phyloP scores from a whole-genome alignment of 2,113 vertebrate genomes.

The Hyaena hyaena region DNA sequence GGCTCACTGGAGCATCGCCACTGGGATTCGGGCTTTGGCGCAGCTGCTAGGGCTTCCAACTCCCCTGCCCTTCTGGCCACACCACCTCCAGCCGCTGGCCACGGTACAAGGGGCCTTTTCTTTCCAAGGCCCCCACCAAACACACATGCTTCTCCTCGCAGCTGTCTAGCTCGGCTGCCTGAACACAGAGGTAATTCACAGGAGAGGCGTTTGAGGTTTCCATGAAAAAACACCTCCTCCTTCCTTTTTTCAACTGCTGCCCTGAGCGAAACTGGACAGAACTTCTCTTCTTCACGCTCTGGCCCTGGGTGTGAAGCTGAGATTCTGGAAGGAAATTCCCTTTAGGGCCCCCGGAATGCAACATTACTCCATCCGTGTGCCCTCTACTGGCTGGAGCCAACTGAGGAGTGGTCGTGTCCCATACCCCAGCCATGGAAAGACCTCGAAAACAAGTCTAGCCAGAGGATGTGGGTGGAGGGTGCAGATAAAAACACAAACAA shows the following conservation, averaged over 20 bases:
- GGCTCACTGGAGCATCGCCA: background rate
- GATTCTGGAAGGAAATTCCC: slow-evolving; percentile 21
- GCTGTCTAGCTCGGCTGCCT: slow-evolving; percentile 58
- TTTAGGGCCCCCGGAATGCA: background rate
- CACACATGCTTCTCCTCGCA: background rate
- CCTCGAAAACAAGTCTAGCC: background rate
- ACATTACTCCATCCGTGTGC: background rate
- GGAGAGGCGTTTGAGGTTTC: slow-evolving; percentile 48
- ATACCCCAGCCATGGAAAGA: background rate
- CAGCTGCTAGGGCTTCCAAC: background rate
- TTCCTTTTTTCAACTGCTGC: slow-evolving; percentile 4
- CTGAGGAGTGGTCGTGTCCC: background rate
- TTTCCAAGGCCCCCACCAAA: slow-evolving; percentile 39
- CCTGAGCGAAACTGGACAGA: background rate
- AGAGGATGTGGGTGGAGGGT: too few relatives aligned
- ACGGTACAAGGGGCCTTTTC: slow-evolving; percentile 52
- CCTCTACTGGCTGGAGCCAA: background rate
- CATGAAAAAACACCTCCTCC: background rate
- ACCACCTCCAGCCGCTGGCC: background rate
- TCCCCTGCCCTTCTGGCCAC: background rate
- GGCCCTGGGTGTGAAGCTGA: background rate
- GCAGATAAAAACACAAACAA: background rate
- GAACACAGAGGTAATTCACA: slow-evolving; percentile 64
- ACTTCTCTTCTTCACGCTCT: background rate
- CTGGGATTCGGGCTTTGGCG: background rate